These are phyloP conservation scores for Polydesmus complanatus DNA, from an alignment of 2,888 invertebrate species.

Conservation along the genomic window DNA sequence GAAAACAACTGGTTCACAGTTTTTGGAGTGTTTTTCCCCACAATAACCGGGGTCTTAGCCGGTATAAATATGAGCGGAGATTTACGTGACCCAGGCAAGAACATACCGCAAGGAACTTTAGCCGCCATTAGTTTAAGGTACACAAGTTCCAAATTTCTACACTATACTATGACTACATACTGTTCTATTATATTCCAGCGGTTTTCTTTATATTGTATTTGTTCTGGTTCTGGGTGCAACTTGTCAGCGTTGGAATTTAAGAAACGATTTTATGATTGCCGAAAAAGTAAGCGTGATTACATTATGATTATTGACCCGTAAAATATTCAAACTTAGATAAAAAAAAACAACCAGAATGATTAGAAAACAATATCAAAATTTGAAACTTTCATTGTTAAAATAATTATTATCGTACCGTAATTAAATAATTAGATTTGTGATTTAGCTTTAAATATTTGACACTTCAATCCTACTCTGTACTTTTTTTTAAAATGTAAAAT, in stretches of 20 bases:
- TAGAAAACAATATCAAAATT: too few relatives aligned
- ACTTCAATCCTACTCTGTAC: background rate
- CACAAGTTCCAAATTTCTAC: background rate
- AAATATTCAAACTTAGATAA: too few relatives aligned
- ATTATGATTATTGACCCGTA: background rate
- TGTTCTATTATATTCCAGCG: conserved; percentile 39
- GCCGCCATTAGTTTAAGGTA: conserved; percentile 78
- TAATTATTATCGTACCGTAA: too few relatives aligned
- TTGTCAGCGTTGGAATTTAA: conserved; percentile 54
- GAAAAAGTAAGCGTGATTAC: conserved; percentile 49
- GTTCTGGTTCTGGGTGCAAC: conserved; percentile 80
- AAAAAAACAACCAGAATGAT: too few relatives aligned
- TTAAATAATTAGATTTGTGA: too few relatives aligned
- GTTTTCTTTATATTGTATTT: conserved; percentile 76
- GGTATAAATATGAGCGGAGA: conserved; percentile 99
- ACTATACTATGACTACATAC: background rate
- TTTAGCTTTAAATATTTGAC: too few relatives aligned
- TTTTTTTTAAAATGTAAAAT: background rate
- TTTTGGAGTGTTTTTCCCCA: conserved; percentile 94
- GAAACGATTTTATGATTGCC: conserved; percentile 75
- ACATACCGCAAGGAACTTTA: conserved; percentile 87
- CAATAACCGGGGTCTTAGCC: conserved; percentile 88
- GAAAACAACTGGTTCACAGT: conserved; percentile 87
- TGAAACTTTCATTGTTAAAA: too few relatives aligned
- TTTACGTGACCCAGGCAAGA: conserved; percentile 72